Evolutionary conservation across 37 sponge, comb jelly and placozoan species (phyloP), one percentile per base, ranked within the genome.

Genomic region (Axinella damicornis): DNA sequence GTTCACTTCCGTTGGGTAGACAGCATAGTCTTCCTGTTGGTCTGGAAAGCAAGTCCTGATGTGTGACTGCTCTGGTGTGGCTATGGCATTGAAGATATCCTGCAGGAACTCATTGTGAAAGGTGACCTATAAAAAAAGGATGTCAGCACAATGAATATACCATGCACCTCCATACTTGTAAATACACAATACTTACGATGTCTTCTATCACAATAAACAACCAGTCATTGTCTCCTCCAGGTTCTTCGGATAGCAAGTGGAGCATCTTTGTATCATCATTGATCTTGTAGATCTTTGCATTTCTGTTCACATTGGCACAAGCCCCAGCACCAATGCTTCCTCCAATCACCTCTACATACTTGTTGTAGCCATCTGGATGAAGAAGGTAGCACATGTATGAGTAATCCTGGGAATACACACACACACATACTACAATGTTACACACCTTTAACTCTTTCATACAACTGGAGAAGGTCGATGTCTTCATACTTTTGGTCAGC

Each of bases 291-390:
- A 94, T 52, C 54, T 85, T 68, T 46, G 71, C 73, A 27, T 74
- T 80, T 20, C 77, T 68, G 18, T 76, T 38, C n/a, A 78, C 82
- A 24, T 74, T 58, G 16, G 66, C 78, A 76, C 94, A 94, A 24
- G 87, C 84, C 1, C 90, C 94, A 77, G 57, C 35, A 22, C 94
- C 90, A 15, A 94, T 77, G 31, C 73, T 75, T 34, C 84, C 87
- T 31, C 94, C 90, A 80, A 71, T 61, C 73, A 90, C 39, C 22
- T 86, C 64, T 25, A 94, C 83, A 78, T 94, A 94, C 67, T 62
- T 32, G 59, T 85, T 90, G 87, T 85, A 94, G 57, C 30, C 41
- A 0, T 24, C 89, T 88, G 13, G 63, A 28, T n/a, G 24, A 66
- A 28, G 4, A 9, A 71, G 72, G 0, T 34, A 73, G 24, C 17